Evolutionary conservation across 2,113 vertebrate species (phyloP), one percentile per base, ranked within the genome.

Genomic region (Holacanthus passer): DNA sequence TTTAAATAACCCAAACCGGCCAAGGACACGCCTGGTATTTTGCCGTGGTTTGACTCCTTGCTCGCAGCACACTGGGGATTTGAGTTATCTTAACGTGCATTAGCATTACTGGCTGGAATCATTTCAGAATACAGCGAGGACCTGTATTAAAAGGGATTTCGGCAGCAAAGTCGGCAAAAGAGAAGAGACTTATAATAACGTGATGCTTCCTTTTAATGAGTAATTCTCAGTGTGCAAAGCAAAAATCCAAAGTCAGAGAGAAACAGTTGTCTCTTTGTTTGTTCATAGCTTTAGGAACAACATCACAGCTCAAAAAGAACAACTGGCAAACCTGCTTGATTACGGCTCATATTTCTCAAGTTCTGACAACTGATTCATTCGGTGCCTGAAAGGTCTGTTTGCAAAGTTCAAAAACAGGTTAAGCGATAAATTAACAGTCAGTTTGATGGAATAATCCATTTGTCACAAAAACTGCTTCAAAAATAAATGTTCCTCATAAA

Each of bases 61-160:
- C 43, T 63, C 10, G 68, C 14, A 37, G 24, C 29, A 50, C 17
- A 60, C 55, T 20, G 48, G 68, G 43, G 27, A 22, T 58, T 24
- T 55, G 6, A 45, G 11, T 70, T 70, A 55, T 58, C 35, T 48
- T 68, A 50, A 50, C 48, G 29, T 37, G 56, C 35, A 35, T 69
- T 65, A 53, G n/a, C 5, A 67, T 14, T 24, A 7, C 5, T 62
- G 27, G 4, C 31, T 47, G 29, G 12, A 66, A 68, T 63, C 9
- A 64, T 41, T 39, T 35, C 29, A 45, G 19, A 80, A 55, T 3
- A 53, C 58, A 84, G 55, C 53, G 20, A 48, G 3, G 39, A 27
- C 2, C 20, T 10, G 37, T 69, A 9, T 45, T 43, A 1, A 64
- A 70, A 27, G 13, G 7, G 41, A 50, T 27, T 16, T 41, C 11